Percentiles rank a stretch among this genome's conserved stretches.
Evolutionary conservation across 1,140 invertebrate genomes (phyloP).

Genomic region (Arctopsyche grandis): DNA sequence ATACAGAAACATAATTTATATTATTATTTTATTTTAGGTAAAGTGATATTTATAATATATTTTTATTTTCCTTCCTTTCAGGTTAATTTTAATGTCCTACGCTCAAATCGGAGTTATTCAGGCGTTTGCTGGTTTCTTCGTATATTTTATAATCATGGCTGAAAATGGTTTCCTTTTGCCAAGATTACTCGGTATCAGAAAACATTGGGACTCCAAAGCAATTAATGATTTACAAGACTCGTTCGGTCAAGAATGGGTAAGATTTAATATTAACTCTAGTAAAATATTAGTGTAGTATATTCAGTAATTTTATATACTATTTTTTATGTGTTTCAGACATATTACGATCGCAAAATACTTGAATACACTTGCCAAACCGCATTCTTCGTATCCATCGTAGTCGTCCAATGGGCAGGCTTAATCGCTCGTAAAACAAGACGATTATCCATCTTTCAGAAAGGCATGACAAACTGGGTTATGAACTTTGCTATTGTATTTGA

Average conservation of each 20-base stretch:
- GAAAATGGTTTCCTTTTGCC: constrained; percentile 76
- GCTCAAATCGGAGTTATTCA: constrained; percentile 84
- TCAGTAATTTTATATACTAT: too few relatives aligned
- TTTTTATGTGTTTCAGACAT: constrained; percentile 62
- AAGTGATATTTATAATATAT: too few relatives aligned
- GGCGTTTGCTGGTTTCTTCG: constrained; percentile 81
- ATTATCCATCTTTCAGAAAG: constrained; percentile 85
- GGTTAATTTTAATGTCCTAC: constrained; percentile 64
- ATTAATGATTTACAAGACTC: constrained; percentile 80
- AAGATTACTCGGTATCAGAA: constrained; percentile 71
- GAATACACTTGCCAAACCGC: constrained; percentile 86
- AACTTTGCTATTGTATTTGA: constrained; percentile 83
- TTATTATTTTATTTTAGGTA: too few relatives aligned
- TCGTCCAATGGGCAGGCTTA: constrained; percentile 87
- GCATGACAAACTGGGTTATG: constrained; percentile 77
- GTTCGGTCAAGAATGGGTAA: constrained; percentile 79
- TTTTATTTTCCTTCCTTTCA: not conserved
- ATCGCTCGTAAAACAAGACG: constrained; percentile 87
- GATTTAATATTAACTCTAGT: not conserved
- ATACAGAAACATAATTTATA: too few relatives aligned
- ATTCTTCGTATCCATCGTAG: constrained; percentile 85
- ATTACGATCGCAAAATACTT: constrained; percentile 78
- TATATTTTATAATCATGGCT: constrained; percentile 79
- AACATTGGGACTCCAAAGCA: constrained; percentile 75
- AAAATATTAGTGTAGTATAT: too few relatives aligned